Base-by-base conservation (phyloP, 2,888 invertebrate species). In the Pycnomerus fuliginosus region DNA sequence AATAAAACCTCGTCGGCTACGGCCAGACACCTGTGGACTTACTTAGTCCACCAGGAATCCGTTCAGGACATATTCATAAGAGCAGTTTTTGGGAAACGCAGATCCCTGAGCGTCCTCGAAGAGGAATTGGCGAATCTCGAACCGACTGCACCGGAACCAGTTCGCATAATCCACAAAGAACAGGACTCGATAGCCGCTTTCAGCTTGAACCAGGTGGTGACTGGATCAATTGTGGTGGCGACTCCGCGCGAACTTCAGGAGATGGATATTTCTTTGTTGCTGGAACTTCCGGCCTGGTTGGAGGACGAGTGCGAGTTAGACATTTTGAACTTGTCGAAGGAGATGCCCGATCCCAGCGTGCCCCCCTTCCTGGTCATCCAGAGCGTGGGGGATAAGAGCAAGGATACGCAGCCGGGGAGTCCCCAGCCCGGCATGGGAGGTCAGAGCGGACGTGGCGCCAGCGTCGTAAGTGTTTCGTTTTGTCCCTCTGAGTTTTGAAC, bases 241-340 rank as follows among this genome's bases (percentile, higher is more conserved):
- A 99, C 97, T 29, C 65, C 94, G 0, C 84, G 95, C 41, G 99
- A 99, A 73, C 85, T 99, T 7, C 95, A 98, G 68, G 99, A 99
- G 76, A 87, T 99, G 83, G 97, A 98, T 73, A 94, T 99, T 59
- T 89, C 93, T 0, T 76, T 93, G 31, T 76, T 99, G 16, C 76
- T 99, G 27, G 90, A 93, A 63, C 86, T 93, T 38, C 89, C 91
- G 3, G 85, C 85, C 51, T 98, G 97, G 96, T 80, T 95, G 44
- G 93, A 95, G 74, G 96, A 98, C 73, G 94, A 97, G 73, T 95
- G 94, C 68, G 97, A 98, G 73, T 86, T 96, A 65, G 98, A 99
- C 74, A 87, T 98, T 59, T 79, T 96, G 57, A 90, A 87, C 65
- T 74, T 90, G 33, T 83, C 84, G 30, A 90, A 90, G 54, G 67